Evolutionary conservation across 1,140 invertebrate species (phyloP).

Genomic region (Drosophila sechellia): DNA sequence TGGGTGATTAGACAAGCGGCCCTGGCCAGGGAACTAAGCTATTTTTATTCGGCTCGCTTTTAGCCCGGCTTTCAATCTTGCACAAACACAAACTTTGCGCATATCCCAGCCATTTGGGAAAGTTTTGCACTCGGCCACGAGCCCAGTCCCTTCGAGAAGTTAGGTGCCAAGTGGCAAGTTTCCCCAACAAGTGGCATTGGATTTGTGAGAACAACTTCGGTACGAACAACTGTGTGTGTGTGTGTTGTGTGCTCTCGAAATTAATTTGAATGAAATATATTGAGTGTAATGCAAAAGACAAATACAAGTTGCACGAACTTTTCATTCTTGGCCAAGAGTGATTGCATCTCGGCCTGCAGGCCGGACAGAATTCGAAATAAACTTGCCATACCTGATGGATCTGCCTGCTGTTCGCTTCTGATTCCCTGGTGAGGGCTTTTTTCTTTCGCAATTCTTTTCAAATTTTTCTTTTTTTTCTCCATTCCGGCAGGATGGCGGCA

Average conservation of each 20-base stretch:
- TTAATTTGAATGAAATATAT: constrained; percentile 54
- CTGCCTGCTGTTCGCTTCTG: constrained; percentile 16
- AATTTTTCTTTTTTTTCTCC: constrained; percentile 13
- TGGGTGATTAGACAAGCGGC: constrained; percentile 6
- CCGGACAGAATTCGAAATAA: constrained; percentile 9
- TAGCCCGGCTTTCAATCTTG: constrained; percentile 19
- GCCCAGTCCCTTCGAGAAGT: constrained; percentile 15
- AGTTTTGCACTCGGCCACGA: constrained; percentile 13
- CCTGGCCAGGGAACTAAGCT: constrained; percentile 9
- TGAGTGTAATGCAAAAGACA: constrained; percentile 56
- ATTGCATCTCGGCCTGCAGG: constrained; percentile 26
- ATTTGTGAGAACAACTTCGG: constrained; percentile 33
- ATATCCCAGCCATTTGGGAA: constrained; percentile 12
- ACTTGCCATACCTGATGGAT: constrained; percentile 6
- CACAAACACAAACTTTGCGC: constrained; percentile 29
- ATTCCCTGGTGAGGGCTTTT: constrained; percentile 40
- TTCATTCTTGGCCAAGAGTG: constrained; percentile 3
- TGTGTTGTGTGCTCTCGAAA: constrained; percentile 40
- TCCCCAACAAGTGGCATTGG: constrained; percentile 31
- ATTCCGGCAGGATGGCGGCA: too few relatives aligned
- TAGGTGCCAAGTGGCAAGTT: constrained; percentile 29
- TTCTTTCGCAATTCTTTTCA: neutral
- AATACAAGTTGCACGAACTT: constrained; percentile 44
- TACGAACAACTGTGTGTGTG: constrained; percentile 29
- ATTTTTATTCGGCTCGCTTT: constrained; percentile 14